Evolutionary conservation across 2,797 vertebrate species (phyloP).

Genomic region (Catharus ustulatus): DNA sequence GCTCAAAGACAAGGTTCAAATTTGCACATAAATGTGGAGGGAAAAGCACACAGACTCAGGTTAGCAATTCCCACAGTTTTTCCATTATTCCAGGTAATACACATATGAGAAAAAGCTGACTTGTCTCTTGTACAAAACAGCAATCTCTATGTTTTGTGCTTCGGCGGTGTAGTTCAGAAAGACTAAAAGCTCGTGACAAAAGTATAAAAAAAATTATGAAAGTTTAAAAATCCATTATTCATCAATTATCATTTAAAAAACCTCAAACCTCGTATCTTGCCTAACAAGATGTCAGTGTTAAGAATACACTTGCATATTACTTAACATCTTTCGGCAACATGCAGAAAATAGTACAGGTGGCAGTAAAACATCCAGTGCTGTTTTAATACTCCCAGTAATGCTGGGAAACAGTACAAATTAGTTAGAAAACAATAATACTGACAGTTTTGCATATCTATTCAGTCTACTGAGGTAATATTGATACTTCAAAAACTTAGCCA

Average conservation of each 20-base stretch:
- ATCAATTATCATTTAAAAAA: conserved; percentile 48
- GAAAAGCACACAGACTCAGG: not conserved
- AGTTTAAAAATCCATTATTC: conserved; percentile 42
- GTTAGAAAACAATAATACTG: conserved; percentile 64
- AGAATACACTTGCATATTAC: conserved; percentile 67
- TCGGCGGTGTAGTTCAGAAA: conserved; percentile 50
- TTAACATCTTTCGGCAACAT: conserved; percentile 48
- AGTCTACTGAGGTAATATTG: conserved; percentile 77
- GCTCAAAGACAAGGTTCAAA: not conserved
- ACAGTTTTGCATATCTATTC: conserved; percentile 78
- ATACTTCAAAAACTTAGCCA: conserved; percentile 63
- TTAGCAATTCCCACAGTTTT: not conserved
- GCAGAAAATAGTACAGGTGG: conserved; percentile 56
- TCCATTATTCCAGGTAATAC: conserved; percentile 1
- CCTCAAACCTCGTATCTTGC: conserved; percentile 10
- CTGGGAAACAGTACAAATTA: conserved; percentile 72
- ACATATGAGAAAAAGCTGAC: not conserved
- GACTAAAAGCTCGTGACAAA: conserved; percentile 65
- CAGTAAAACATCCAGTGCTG: conserved; percentile 43
- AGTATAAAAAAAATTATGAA: conserved; percentile 39
- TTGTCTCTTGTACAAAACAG: not conserved
- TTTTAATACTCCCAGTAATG: conserved; percentile 62
- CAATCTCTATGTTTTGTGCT: conserved; percentile 54
- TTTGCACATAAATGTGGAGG: not conserved
- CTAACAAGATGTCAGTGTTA: conserved; percentile 60